phyloP scores from a whole-genome alignment of 2,113 vertebrate genomes.

The Phyllostomus hastatus region DNA sequence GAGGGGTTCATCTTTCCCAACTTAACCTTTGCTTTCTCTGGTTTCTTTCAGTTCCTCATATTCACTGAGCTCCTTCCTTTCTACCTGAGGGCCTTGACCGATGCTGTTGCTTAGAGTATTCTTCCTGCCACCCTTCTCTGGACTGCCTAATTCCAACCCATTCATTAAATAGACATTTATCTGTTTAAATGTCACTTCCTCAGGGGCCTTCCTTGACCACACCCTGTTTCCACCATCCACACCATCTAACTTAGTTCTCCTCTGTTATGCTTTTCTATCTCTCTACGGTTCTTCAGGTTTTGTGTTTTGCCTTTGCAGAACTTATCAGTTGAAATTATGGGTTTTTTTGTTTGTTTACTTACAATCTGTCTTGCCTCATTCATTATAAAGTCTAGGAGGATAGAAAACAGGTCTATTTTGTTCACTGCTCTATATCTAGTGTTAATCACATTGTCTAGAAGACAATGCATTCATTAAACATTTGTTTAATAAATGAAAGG shows the following conservation, averaged over 20 bases:
- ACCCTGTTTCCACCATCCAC: background rate
- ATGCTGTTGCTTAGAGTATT: background rate
- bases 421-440: background rate
- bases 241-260: background rate
- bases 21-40: background rate
- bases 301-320: background rate
- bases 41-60: background rate
- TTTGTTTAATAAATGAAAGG: background rate
- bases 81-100: background rate
- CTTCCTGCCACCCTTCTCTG: background rate
- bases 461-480: background rate
- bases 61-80: background rate
- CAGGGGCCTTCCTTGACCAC: background rate
- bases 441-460: background rate
- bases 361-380: background rate
- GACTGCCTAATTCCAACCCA: background rate
- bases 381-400: background rate
- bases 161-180: background rate
- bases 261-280: background rate
- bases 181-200: background rate
- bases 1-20: background rate
- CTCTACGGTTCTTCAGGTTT: background rate
- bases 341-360: background rate
- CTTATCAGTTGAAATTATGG: background rate
- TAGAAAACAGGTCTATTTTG: background rate